phyloP scores from a whole-genome alignment of 64 coral and sea anemone genomes.

The Porites lutea region DNA sequence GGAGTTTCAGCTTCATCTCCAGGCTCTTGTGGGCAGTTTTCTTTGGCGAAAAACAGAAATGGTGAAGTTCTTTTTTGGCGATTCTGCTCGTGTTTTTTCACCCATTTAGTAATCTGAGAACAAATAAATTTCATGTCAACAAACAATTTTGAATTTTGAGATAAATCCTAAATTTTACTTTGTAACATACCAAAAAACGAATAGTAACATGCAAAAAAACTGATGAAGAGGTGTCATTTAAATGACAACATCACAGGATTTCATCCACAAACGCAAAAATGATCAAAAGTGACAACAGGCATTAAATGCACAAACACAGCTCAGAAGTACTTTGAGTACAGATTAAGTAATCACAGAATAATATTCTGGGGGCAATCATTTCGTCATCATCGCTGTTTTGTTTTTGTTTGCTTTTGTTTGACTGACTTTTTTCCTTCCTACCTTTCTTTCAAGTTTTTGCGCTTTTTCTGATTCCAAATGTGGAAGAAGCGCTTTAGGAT shows the following conservation, averaged over 20 bases:
- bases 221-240: no score
- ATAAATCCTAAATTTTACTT: not conserved
- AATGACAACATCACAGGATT: no score
- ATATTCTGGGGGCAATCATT: not conserved
- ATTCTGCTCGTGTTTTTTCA: slow-evolving; percentile 55
- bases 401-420: not conserved
- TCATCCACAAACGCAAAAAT: no score
- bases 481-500: slow-evolving; percentile 63
- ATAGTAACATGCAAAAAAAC: no score
- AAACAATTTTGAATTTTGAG: not conserved
- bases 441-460: slow-evolving; percentile 77
- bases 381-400: not conserved
- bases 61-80: slow-evolving; percentile 24
- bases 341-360: not conserved
- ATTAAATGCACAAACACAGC: no score
- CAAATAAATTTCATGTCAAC: not conserved
- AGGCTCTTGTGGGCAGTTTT: slow-evolving; percentile 31
- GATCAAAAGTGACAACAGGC: no score
- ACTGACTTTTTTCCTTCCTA: not conserved
- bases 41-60: slow-evolving; percentile 61
- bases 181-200: no score
- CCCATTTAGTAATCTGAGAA: slow-evolving; percentile 69
- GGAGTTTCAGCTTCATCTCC: not conserved
- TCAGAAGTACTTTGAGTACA: no score
- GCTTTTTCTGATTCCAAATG: slow-evolving; percentile 82